These are phyloP conservation scores for Drosophila willistoni DNA, from an alignment of 1,140 invertebrate species.

Conservation along the genomic window DNA sequence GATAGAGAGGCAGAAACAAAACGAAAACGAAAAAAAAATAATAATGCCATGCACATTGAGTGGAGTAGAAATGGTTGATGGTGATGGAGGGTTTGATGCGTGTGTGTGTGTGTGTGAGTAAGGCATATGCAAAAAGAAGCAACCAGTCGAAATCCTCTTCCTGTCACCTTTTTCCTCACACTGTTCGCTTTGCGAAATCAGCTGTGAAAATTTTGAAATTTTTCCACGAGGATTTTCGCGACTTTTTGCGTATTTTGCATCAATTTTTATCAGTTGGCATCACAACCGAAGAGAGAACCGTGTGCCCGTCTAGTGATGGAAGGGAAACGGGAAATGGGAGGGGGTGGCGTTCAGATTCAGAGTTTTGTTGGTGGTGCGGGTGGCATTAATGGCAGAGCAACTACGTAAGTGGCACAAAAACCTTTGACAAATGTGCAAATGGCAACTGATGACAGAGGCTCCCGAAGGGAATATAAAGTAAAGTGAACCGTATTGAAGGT, in stretches of 20 bases:
- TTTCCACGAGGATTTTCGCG: conserved; percentile 83
- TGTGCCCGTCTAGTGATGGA: neutral
- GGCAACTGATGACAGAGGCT: conserved; percentile 35
- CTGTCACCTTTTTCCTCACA: conserved; percentile 29
- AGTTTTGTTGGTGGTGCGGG: conserved; percentile 16
- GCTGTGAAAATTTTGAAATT: conserved; percentile 83
- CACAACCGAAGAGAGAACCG: conserved; percentile 39
- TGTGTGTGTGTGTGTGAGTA: conserved; percentile 26
- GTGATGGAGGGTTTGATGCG: neutral
- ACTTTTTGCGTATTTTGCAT: conserved; percentile 82
- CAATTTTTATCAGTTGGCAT: conserved; percentile 79
- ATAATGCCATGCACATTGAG: conserved; percentile 68
- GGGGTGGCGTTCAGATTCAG: neutral
- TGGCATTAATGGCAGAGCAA: conserved; percentile 65
- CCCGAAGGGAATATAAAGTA: conserved; percentile 12
- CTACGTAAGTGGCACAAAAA: conserved; percentile 66
- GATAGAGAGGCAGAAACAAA: conserved; percentile 17
- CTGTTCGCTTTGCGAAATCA: conserved; percentile 67
- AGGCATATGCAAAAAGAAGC: conserved; percentile 77
- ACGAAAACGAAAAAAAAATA: conserved; percentile 11
- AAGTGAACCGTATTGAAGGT: neutral
- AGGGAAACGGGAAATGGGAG: neutral
- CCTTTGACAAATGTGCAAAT: conserved; percentile 50
- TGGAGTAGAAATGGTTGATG: conserved; percentile 15
- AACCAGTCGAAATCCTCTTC: conserved; percentile 60